A percentile compares a stretch with the other conserved stretches of the same genome.
phyloP scores from a whole-genome alignment of 2,113 vertebrate species.

The Coregonus clupeaformis region DNA sequence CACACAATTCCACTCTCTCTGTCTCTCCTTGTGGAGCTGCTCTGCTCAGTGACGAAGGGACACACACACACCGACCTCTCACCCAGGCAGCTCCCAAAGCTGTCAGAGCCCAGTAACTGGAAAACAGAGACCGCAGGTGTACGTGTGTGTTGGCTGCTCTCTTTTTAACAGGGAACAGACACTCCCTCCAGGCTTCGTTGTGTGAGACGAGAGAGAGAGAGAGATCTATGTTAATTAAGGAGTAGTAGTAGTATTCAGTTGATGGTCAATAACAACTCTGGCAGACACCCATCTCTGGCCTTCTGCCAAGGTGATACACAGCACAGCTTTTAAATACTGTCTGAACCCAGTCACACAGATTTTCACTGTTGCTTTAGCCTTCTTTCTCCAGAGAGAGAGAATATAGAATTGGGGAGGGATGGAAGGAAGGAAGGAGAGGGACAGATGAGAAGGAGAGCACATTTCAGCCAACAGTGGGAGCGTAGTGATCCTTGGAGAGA shows the following conservation, averaged over 20 bases:
- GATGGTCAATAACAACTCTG: slow-evolving; percentile 37
- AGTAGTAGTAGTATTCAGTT: slow-evolving; percentile 37
- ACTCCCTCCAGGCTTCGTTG: background rate
- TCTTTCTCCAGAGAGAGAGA: background rate
- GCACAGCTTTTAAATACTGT: background rate
- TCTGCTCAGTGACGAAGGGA: background rate
- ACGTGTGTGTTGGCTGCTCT: background rate
- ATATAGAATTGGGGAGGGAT: background rate
- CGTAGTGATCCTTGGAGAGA: no score
- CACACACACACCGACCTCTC: background rate
- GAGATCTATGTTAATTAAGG: slow-evolving; percentile 1
- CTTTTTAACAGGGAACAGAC: no score
- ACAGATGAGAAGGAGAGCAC: background rate
- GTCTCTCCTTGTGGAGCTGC: no score
- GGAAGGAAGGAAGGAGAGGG: background rate
- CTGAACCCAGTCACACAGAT: background rate
- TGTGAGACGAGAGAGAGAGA: no score
- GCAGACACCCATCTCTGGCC: background rate
- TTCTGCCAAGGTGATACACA: background rate
- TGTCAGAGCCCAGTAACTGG: no score
- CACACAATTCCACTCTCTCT: background rate
- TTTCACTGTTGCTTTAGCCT: background rate
- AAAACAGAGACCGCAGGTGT: background rate
- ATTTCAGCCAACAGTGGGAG: background rate
- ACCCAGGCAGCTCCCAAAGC: no score